Base-by-base conservation (phyloP, 1,140 invertebrate species). In the Scylla paramamosain region DNA sequence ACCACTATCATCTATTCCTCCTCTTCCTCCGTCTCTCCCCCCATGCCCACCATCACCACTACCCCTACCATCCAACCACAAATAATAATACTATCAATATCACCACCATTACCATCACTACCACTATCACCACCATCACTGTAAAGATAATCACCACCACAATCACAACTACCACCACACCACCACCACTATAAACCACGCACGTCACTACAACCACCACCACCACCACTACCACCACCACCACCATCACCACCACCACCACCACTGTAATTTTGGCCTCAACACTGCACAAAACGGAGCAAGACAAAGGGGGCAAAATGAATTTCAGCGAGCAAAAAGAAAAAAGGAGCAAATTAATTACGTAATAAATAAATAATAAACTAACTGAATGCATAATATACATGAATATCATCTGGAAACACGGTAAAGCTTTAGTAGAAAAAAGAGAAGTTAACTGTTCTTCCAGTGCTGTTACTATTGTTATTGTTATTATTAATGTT, bases 321-420 rank as follows among this genome's bases (percentile, higher is more conserved):
- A 77, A 77, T 77, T 77, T n/a, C 67, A 7, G 67, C 6, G 67
- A 12, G 67, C 20, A 7, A 20, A 7, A 77, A n/a, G n/a, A 77
- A 77, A 77, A 87, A 87, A 39, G 28, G 16, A 87, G n/a, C 29
- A 87, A 87, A 87, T 87, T 39, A 87, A 87, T 87, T 39, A 87
- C 31, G 31, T 39, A 20, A 87, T 87, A 87, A 39, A 87, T 87
- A 87, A 39, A 87, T 87, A 87, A 39, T 39, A 39, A 87, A 39
- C 31, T 87, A 32, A 20, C 31, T 87, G 39, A 39, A 87, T 87
- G 29, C 39, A 87, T 52, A 10, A 52, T 52, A 29, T 52, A 52
- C 28, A 29, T 82, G 12, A 0, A n/a, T n/a, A 45, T 16, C 31
- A 8, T 87, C 31, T 32, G 39, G 84, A 25, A 32, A 87, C 84